Evolutionary conservation across 2,888 invertebrate species (phyloP), one percentile per base, ranked within the genome.

Genomic region (Caenorhabditis sp.): DNA sequence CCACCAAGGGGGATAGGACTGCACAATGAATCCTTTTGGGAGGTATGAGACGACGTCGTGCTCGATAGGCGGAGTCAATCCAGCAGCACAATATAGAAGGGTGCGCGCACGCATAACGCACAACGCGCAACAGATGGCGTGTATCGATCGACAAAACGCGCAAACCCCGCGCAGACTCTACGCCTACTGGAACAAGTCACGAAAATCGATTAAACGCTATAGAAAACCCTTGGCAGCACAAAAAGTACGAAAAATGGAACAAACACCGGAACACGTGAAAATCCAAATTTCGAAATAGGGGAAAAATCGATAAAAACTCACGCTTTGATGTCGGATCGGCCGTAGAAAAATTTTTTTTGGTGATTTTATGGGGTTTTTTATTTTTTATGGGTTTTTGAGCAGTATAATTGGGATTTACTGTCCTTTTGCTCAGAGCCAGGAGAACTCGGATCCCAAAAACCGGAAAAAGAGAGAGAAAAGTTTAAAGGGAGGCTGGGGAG

Each of bases 381-480:
- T 60, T 82, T 82, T 82, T 82, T 78, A 78, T 74, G 82, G 78
- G 56, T 82, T 82, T 82, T 82, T 78, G 64, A 71, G 65, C 67
- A 77, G 67, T 82, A 50, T 74, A 71, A 40, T 65, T 82, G 78
- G 82, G 78, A 77, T 82, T 82, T 55, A 69, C 62, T 79, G 78
- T 78, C 82, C 82, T 82, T 82, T 79, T 77, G 77, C 81, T 64
- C 65, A 77, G 62, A 77, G 77, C 77, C 77, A 78, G 82, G 77
- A 81, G 80, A 72, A 71, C 71, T 82, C 82, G 82, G 82, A 77
- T 82, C 82, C 77, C 82, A 78, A 78, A 82, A 82, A 79, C 82
- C 82, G 82, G 70, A 79, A 82, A 82, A 79, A 79, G 56, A 70
- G 62, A 61, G 60, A 64, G 53, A 67, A 24, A 22, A 18, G 72